Evolutionary conservation across 2,113 vertebrate species (phyloP), one percentile per base, ranked within the genome.

Genomic region (Cyprinodon variegatus): DNA sequence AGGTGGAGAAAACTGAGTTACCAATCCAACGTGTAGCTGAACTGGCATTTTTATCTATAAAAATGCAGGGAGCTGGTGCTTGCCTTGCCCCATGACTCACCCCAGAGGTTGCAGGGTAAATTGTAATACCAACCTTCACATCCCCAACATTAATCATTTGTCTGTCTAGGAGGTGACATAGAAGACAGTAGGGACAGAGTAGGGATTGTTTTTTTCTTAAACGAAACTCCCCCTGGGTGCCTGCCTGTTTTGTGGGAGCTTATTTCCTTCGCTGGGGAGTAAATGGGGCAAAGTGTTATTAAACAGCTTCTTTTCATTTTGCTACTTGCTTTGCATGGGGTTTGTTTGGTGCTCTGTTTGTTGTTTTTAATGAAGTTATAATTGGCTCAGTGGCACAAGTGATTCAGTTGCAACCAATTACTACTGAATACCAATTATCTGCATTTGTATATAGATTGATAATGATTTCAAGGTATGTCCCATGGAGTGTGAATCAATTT

Each of bases 401-500:
- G 78, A 85, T 73, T 67, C 76, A 74, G 20, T 88, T 81, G 72
- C 69, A 41, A 78, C 36, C 14, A 72, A 65, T 81, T 78, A 72
- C 72, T 76, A 68, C 39, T 76, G 80, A 86, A 84, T 78, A 59
- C 61, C 70, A 83, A 83, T 88, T 80, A 85, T 48, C 29, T 64
- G 61, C 62, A 66, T 75, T 65, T 72, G 78, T 77, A 70, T 77
- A 68, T 65, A 53, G 65, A 78, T 70, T 41, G 40, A 43, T 83
- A 83, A 89, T 83, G 83, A 82, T 72, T 82, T 88, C 73, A 89
- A 79, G 79, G 68, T 83, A 60, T 73, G 68, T 90, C 87, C 73
- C 62, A 77, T 60, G 66, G 78, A 78, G 68, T 82, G 77, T 62
- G 46, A 81, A 82, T 86, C 71, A 65, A 57, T 85, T 77, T 82